Conservation (phyloP, 2,113 vertebrate genomes). For the Pyrgilauda ruficollis region DNA sequence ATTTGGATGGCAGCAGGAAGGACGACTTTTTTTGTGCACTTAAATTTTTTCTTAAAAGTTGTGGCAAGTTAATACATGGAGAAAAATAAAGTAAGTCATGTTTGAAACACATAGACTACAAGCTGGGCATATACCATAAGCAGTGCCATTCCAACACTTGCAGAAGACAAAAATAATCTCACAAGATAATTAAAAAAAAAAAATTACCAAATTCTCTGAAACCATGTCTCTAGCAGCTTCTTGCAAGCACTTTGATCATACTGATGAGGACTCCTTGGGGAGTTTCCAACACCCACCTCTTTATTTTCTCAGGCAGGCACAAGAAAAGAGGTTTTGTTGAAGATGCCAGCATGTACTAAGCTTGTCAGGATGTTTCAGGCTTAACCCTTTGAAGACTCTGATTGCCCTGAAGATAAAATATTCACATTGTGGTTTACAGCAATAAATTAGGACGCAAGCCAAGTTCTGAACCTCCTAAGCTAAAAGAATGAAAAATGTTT, state of each 20-base stretch:
- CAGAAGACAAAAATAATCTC: background rate
- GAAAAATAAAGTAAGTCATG: background rate
- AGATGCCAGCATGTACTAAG: background rate
- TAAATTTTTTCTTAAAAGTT: background rate
- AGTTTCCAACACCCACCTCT: slow-evolving; percentile 49
- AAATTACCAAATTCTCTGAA: background rate
- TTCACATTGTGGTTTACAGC: background rate
- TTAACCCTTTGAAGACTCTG: slow-evolving; percentile 6
- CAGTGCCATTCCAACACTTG: background rate
- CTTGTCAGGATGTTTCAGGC: background rate
- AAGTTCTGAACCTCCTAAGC: background rate
- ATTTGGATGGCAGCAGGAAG: background rate
- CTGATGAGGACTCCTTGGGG: slow-evolving; percentile 15
- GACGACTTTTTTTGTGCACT: background rate
- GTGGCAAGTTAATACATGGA: background rate
- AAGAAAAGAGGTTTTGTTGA: slow-evolving; percentile 43
- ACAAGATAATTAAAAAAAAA: background rate
- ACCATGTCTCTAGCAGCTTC: background rate
- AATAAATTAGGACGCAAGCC: background rate
- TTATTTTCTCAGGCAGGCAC: slow-evolving; percentile 39
- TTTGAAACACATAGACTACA: background rate
- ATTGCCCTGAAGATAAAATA: background rate
- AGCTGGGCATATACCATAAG: background rate
- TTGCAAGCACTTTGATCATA: background rate
- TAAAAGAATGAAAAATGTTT: background rate